These are phyloP conservation scores for Fringilla coelebs DNA, from an alignment of 2,797 vertebrate genomes.

Conservation along the genomic window DNA sequence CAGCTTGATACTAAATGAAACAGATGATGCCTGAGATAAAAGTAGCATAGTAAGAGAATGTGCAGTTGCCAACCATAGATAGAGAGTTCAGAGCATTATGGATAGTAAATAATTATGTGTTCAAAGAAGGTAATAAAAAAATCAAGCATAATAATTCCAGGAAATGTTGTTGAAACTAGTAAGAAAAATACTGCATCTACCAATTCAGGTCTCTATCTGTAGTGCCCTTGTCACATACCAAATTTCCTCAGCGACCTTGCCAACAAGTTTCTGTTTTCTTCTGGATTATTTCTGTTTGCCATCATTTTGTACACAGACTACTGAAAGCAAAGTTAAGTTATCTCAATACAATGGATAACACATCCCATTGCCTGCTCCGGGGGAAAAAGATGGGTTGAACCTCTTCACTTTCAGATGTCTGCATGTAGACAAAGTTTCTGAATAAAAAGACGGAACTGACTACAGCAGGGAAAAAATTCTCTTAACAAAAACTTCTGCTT, in stretches of 20 bases:
- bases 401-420: neutral
- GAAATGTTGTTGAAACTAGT: neutral
- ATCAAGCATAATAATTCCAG: neutral
- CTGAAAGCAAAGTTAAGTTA: neutral
- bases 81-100: neutral
- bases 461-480: neutral
- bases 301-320: neutral
- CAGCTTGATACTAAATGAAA: neutral
- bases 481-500: neutral
- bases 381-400: neutral
- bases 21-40: neutral
- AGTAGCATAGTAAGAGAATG: neutral
- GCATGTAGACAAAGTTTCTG: neutral
- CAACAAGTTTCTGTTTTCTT: neutral
- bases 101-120: neutral
- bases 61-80: neutral
- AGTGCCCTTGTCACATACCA: fast-evolving
- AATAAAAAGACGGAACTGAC: neutral
- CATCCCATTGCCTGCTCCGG: fast-evolving
- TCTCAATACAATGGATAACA: neutral
- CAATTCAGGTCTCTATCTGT: neutral
- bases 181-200: neutral
- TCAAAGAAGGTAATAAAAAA: neutral
- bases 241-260: neutral
- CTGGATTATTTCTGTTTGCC: neutral